Base-by-base conservation (phyloP, 2,797 vertebrate genomes). In the Todus mexicanus region DNA sequence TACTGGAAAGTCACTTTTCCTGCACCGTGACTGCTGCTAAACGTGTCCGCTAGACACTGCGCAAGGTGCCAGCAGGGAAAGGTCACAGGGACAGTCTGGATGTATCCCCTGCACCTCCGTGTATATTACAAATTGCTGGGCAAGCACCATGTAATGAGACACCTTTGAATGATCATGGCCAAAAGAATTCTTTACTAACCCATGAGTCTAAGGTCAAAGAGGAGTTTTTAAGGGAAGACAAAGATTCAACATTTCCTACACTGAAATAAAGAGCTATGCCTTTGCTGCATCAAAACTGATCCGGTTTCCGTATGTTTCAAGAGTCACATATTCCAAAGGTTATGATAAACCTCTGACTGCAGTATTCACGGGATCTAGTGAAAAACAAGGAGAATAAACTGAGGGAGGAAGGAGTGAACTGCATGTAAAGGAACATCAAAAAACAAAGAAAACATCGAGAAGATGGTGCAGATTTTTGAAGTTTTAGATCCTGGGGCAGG, bases 61-160 rank as follows among this genome's bases (percentile, higher is more conserved):
- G 61, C 23, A 57, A 84, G 53, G 48, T 59, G 84, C 84, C 93
- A 95, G 73, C 78, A 94, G 21, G 80, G 73, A 94, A 96, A 96
- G 89, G 92, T 94, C 95, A 91, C 70, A 85, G 53, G 7, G 70
- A 87, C 15, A 7, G 40, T 47, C 29, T 84, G 87, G 73, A 57
- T 65, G 43, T 66, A 90, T 70, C 87, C 76, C 50, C 74, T 15
- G 3, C 11, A 56, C n/a, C 61, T 75, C 47, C 6, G 14, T 86
- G 56, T 88, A 35, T 31, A 47, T 92, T 92, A 94, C 93, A 94
- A 84, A 89, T 87, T 94, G 84, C 93, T 84, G 66, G 16, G 37
- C 83, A 81, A 40, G 43, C 93, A 91, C 71, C 15, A 42, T 29
- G 90, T 83, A 92, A 96, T 5, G 11, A 83, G 94, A 96, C 57